These are phyloP conservation scores for Caenorhabditis sulstoni DNA, from an alignment of 2,888 invertebrate genomes.

Conservation along the genomic window DNA sequence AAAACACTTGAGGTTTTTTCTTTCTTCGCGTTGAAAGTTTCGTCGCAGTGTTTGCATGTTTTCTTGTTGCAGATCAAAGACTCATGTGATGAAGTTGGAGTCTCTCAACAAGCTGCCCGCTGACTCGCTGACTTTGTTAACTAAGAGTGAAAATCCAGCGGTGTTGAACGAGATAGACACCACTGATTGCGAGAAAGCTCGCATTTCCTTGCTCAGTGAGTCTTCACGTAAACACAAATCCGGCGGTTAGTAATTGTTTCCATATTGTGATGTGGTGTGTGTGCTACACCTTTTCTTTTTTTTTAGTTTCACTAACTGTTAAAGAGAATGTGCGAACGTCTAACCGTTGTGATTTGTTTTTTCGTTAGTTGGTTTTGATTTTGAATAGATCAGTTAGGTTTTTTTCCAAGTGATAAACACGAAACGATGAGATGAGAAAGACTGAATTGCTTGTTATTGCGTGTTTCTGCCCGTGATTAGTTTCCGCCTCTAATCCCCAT, in stretches of 20 bases:
- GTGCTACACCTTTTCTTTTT: background rate
- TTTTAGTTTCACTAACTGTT: too few species aligned
- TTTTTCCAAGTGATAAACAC: too few species aligned
- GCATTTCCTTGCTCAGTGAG: constrained; percentile 67
- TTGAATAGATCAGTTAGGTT: too few species aligned
- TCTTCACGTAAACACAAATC: constrained; percentile 4
- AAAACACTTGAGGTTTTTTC: constrained; percentile 88
- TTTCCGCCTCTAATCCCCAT: constrained; percentile 13
- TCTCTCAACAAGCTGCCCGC: constrained; percentile 92
- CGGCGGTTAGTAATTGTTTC: constrained; percentile 4
- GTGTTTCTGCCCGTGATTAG: background rate
- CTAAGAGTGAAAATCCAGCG: constrained; percentile 86
- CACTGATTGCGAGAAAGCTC: constrained; percentile 94
- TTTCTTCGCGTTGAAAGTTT: background rate
- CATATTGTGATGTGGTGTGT: constrained; percentile 29
- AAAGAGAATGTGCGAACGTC: too few species aligned
- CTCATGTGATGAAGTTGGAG: constrained; percentile 81
- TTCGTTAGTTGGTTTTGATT: too few species aligned
- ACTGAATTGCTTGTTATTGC: background rate
- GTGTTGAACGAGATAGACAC: constrained; percentile 95
- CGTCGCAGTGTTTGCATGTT: background rate
- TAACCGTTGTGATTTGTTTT: too few species aligned
- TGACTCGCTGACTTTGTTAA: constrained; percentile 92
- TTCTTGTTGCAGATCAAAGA: constrained; percentile 78
- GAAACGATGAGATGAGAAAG: too few species aligned